Base-by-base conservation (phyloP, 2,797 vertebrate genomes). In the Oceanodroma leucorhoa region DNA sequence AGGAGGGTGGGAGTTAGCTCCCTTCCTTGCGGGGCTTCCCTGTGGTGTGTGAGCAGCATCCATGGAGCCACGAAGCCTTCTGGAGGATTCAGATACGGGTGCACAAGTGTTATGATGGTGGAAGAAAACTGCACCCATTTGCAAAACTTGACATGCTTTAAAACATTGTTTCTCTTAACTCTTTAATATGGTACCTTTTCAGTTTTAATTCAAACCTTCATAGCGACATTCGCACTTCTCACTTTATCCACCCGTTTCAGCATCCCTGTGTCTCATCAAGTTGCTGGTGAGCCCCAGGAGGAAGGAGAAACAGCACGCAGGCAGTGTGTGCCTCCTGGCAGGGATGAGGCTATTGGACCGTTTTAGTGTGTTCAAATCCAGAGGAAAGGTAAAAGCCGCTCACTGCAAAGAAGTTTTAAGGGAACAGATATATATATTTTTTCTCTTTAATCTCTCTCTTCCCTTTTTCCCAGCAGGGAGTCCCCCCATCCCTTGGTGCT, bases 301-400 rank as follows among this genome's bases (percentile, higher is more conserved):
- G 46, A 36, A 53, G 40, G 41, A 9, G 36, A 21, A 0, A 0
- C 23, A 78, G 48, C 54, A 22, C 0, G 0, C 16, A 36, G 57
- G 40, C 65, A 53, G 45, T 1, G 6, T 43, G 65, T 26, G 26
- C 43, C 60, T 82, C 71, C 30, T 62, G 65, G 43, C 17, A 38
- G 23, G 66, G 38, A 22, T 67, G 19, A 73, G 17, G 30, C 30
- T 17, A 5, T 82, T 38, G 34, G 58, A 54, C 13, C 4, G 5
- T 19, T 66, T 69, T 40, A 16, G 7, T 12, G 6, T 38, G 46
- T 70, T 75, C 40, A 48, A 6, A 64, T 70, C 4, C 0, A 1
- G 16, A 64, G 32, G 24, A 54, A 70, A 20, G 24, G 29, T 54
- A 54, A 60, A 77, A 82, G 19, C 32, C 50, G 5, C 3, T 2